Evolutionary conservation across 2,888 invertebrate species (phyloP).

Genomic region (Lacanobia wlatinum): DNA sequence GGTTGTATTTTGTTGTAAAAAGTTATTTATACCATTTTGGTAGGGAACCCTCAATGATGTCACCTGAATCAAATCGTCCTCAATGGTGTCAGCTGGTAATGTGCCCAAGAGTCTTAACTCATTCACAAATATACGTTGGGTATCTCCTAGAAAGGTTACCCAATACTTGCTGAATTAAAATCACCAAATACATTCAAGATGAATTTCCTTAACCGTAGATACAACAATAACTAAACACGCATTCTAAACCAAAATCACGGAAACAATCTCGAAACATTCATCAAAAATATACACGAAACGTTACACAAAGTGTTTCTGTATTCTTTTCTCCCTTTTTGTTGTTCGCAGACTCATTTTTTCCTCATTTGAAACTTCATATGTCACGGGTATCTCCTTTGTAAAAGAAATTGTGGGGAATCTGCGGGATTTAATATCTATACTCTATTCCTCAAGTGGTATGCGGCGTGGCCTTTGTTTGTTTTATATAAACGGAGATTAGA

Average conservation of each 20-base stretch:
- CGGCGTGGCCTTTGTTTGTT: slow-evolving; percentile 32
- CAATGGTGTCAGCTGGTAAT: too few species aligned
- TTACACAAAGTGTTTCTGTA: slow-evolving; percentile 32
- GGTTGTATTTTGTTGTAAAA: too few species aligned
- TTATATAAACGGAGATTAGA: slow-evolving; percentile 17
- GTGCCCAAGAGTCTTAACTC: too few species aligned
- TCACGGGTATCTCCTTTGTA: slow-evolving; percentile 48
- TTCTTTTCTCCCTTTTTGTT: slow-evolving; percentile 19
- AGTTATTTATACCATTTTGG: too few species aligned
- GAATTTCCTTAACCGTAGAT: too few species aligned
- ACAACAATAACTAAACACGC: neutral
- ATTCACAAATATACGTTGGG: too few species aligned
- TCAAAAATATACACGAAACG: slow-evolving; percentile 44
- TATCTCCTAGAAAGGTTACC: too few species aligned
- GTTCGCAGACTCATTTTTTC: slow-evolving; percentile 47
- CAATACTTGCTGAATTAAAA: too few species aligned
- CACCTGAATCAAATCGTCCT: too few species aligned
- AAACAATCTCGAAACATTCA: slow-evolving; percentile 40
- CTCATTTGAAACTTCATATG: slow-evolving; percentile 60
- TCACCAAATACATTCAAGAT: too few species aligned
- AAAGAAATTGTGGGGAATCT: slow-evolving; percentile 26
- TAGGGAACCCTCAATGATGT: too few species aligned
- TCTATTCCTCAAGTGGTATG: slow-evolving; percentile 38
- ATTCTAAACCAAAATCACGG: slow-evolving; percentile 26
- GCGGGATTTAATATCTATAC: slow-evolving; percentile 60